Conservation (phyloP, 2,113 vertebrate genomes). For the Melospiza melodia region DNA sequence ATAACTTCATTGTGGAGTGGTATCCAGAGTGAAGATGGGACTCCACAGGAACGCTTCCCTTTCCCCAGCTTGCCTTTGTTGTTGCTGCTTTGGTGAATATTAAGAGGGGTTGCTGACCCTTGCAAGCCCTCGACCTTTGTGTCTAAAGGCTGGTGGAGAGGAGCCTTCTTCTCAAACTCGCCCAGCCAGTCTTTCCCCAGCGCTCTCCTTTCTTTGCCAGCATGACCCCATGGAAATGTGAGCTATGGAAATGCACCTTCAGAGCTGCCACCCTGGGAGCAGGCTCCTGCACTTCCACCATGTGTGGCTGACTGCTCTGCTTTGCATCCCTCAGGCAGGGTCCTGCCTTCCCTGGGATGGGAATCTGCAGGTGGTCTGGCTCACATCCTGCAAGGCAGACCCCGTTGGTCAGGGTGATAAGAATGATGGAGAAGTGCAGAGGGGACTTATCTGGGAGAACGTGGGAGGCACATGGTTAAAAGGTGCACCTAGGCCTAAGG, state of each 20-base stretch:
- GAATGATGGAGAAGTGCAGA: neutral
- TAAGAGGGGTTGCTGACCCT: conserved; percentile 68
- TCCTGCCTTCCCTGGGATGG: neutral
- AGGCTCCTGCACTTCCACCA: neutral
- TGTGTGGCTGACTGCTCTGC: neutral
- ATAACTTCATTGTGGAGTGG: conserved; percentile 56
- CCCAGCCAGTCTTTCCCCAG: neutral
- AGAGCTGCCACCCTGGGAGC: conserved; percentile 40
- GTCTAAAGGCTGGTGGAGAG: conserved; percentile 53
- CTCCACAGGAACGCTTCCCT: conserved; percentile 66
- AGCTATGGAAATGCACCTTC: conserved; percentile 42
- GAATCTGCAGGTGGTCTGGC: neutral
- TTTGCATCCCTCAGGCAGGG: neutral
- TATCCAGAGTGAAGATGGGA: conserved; percentile 65
- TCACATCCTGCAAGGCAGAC: neutral
- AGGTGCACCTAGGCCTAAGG: neutral
- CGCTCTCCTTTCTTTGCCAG: conserved; percentile 11
- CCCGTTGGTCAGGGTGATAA: neutral
- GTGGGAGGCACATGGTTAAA: neutral
- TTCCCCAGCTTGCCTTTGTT: conserved; percentile 64
- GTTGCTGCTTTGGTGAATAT: conserved; percentile 55
- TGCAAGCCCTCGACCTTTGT: conserved; percentile 48
- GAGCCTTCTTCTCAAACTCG: conserved; percentile 24
- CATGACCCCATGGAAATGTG: conserved; percentile 10
- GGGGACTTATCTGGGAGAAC: neutral